A percentile compares a stretch with the other conserved stretches of the same genome.
phyloP scores from a whole-genome alignment of 2,888 invertebrate species.

The Pseudolycoriella hygida region DNA sequence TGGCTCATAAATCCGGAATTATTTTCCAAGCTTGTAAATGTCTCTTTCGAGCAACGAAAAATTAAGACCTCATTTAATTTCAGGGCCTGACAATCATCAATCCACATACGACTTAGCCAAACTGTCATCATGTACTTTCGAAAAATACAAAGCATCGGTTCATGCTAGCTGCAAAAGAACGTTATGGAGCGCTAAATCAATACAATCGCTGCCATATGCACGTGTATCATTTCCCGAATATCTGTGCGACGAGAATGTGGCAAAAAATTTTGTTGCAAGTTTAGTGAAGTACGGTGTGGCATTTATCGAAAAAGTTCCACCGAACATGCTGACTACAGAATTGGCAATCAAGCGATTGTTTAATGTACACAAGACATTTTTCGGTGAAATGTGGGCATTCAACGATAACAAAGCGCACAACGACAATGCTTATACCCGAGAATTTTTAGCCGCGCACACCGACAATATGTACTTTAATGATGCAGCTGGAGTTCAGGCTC shows the following conservation, averaged over 20 bases:
- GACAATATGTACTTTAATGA: constrained; percentile 65
- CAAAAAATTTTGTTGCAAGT: constrained; percentile 30
- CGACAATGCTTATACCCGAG: constrained; percentile 56
- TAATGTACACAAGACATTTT: constrained; percentile 48
- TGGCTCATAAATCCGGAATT: too few relatives aligned
- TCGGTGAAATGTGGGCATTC: constrained; percentile 57
- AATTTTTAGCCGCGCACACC: constrained; percentile 50
- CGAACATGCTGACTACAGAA: constrained; percentile 24
- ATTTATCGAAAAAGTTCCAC: constrained; percentile 24
- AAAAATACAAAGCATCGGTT: not conserved
- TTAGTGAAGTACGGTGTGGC: constrained; percentile 24
- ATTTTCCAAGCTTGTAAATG: too few relatives aligned
- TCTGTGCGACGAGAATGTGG: constrained; percentile 29
- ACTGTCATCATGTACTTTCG: not conserved
- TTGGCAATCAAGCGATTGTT: constrained; percentile 37
- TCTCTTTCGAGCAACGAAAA: too few relatives aligned
- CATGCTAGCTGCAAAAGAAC: constrained; percentile 23
- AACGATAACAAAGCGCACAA: constrained; percentile 37
- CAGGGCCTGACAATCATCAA: constrained; percentile 41
- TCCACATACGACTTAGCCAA: constrained; percentile 27
- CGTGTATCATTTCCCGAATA: constrained; percentile 31
- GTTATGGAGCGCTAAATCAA: constrained; percentile 32
- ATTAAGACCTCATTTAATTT: not conserved
- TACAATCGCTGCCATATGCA: constrained; percentile 25
- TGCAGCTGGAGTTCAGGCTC: constrained; percentile 46